phyloP scores from a whole-genome alignment of 2,797 vertebrate species.

The Paguma larvata region DNA sequence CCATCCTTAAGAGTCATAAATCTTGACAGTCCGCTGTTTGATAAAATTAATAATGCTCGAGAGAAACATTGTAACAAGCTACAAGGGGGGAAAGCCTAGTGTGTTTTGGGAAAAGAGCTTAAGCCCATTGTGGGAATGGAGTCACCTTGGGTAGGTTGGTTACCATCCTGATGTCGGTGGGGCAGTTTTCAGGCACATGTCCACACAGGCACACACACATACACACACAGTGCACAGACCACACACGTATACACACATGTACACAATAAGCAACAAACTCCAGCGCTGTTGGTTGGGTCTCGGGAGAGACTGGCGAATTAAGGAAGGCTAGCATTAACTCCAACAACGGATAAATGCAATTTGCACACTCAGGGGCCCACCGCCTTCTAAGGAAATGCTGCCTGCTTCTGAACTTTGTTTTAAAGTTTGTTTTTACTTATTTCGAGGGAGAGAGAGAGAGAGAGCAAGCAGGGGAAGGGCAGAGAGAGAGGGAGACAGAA shows the following conservation, averaged over 20 bases:
- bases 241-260: background rate
- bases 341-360: background rate
- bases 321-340: background rate
- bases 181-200: background rate
- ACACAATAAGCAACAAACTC: background rate
- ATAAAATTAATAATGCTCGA: constrained; percentile 71
- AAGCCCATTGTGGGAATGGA: constrained; percentile 46
- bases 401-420: background rate
- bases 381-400: background rate
- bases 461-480: no score
- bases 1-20: constrained; percentile 63
- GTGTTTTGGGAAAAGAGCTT: background rate
- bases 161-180: background rate
- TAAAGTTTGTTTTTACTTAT: no score
- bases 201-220: no score
- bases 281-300: background rate
- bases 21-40: constrained; percentile 71
- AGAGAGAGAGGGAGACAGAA: no score
- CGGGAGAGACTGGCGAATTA: background rate
- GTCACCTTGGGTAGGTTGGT: background rate
- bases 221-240: background rate
- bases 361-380: background rate
- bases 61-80: constrained; percentile 54
- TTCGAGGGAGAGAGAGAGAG: no score
- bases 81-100: constrained; percentile 3